Percentiles rank a stretch among this genome's conserved stretches.
phyloP scores from a whole-genome alignment of 1,140 invertebrate species.

The Drosophila kohkoa region DNA sequence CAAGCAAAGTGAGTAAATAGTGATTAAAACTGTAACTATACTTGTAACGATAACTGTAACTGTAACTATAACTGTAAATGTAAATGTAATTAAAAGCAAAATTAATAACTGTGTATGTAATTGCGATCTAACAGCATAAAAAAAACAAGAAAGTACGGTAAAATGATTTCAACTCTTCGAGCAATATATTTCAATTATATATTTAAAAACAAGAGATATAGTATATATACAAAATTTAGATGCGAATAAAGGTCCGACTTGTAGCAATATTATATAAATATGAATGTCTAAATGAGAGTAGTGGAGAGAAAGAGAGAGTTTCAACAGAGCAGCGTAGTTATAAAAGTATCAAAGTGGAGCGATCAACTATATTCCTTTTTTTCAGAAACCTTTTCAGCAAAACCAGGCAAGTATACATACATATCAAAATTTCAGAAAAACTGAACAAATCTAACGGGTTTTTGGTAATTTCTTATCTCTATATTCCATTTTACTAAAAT shows the following conservation, averaged over 20 bases:
- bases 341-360: no score
- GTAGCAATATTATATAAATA: constrained; percentile 68
- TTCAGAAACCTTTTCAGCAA: no score
- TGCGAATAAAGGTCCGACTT: constrained; percentile 74
- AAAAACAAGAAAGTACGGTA: constrained; percentile 28
- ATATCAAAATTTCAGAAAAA: no score
- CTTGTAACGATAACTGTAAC: constrained; percentile 56
- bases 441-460: no score
- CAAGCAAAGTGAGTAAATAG: constrained; percentile 75
- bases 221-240: constrained; percentile 45
- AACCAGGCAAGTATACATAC: no score
- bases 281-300: not conserved
- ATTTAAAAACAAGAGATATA: constrained; percentile 32
- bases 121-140: constrained; percentile 65
- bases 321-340: no score
- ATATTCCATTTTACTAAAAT: no score
- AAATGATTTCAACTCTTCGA: constrained; percentile 53
- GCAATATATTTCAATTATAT: constrained; percentile 76
- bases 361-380: no score
- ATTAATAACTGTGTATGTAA: constrained; percentile 57
- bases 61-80: constrained; percentile 40
- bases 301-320: no score
- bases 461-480: no score
- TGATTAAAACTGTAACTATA: constrained; percentile 47
- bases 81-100: constrained; percentile 65